Evolutionary conservation across 1,140 invertebrate genomes (phyloP).

Genomic region (Leptestheria dahalacensis): DNA sequence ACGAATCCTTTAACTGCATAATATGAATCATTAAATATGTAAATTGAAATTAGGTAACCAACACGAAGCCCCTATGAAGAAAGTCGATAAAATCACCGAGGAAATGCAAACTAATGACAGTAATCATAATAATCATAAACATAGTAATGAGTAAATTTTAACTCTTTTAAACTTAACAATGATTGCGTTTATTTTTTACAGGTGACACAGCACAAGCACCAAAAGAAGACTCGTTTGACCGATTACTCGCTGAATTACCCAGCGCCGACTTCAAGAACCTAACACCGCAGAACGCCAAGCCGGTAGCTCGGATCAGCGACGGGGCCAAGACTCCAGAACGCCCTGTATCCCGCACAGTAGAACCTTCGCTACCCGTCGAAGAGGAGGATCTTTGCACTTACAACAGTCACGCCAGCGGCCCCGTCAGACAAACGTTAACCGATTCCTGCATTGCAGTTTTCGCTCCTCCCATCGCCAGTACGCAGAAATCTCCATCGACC

Average conservation of each 20-base stretch:
- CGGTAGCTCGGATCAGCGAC: background rate
- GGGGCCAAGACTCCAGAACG: background rate
- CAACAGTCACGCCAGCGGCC: background rate
- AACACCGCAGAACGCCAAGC: background rate
- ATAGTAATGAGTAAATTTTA: background rate
- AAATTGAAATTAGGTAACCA: no score
- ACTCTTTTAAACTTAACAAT: background rate
- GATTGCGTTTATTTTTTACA: background rate
- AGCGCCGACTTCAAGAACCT: background rate
- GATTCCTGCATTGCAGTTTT: background rate
- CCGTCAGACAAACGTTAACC: background rate
- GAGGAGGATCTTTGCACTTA: background rate
- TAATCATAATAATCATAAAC: no score
- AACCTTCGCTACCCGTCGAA: background rate
- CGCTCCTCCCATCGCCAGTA: background rate
- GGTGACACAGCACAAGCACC: background rate
- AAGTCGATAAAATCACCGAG: no score
- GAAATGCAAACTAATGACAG: no score
- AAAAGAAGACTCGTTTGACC: background rate
- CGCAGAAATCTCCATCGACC: no score
- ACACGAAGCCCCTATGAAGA: no score
- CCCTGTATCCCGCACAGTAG: background rate
- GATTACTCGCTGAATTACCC: background rate
- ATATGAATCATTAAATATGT: no score
- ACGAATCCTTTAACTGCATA: background rate